Conservation (phyloP, 2,888 invertebrate species). For the Ormyrus nitidulus region DNA sequence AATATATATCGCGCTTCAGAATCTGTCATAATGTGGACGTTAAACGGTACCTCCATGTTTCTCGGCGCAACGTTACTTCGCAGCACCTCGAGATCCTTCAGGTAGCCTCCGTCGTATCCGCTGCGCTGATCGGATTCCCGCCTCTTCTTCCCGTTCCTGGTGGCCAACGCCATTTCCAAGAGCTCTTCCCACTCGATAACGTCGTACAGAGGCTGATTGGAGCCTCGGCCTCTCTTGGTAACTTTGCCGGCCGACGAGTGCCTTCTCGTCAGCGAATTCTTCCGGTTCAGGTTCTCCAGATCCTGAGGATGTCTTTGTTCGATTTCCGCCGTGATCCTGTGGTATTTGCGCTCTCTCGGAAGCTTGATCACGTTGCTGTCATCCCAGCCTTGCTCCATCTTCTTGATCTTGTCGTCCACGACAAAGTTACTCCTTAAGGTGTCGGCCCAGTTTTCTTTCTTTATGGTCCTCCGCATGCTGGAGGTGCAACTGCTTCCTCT, state of each 20-base stretch:
- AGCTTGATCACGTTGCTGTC: conserved; percentile 68
- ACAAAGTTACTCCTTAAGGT: conserved; percentile 63
- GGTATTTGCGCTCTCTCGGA: conserved; percentile 69
- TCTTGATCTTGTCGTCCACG: conserved; percentile 64
- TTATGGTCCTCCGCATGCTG: conserved; percentile 50
- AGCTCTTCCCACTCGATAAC: conserved; percentile 78
- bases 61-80: conserved; percentile 59
- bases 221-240: conserved; percentile 44
- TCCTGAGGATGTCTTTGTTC: conserved; percentile 58
- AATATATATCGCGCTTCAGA: no score
- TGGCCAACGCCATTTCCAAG: conserved; percentile 78
- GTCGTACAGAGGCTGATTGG: conserved; percentile 59
- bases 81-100: conserved; percentile 69
- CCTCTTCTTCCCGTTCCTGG: conserved; percentile 74
- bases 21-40: no score
- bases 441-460: conserved; percentile 69
- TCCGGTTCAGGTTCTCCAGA: conserved; percentile 37
- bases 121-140: conserved; percentile 61
- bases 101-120: conserved; percentile 55
- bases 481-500: conserved; percentile 45
- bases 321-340: conserved; percentile 68
- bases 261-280: conserved; percentile 71
- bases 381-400: conserved; percentile 71
- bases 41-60: conserved; percentile 23
- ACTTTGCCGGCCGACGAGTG: conserved; percentile 71